Base-by-base conservation (phyloP, 1,140 invertebrate species). In the Druon quercuslanigerum region DNA sequence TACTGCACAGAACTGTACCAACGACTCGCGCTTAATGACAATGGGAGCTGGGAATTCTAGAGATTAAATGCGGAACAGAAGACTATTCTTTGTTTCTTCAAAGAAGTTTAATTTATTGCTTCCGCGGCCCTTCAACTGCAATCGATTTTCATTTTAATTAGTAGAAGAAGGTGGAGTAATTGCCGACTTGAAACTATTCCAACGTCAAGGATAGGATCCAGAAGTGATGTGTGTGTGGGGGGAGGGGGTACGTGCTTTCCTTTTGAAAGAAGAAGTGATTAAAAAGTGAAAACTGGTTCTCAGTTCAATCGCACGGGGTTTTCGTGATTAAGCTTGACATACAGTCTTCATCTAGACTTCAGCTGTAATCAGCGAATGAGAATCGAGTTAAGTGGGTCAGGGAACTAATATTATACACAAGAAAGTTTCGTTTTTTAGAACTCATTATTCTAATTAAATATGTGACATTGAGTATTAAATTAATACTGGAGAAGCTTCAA, bases 281-380 rank as follows among this genome's bases (percentile, higher is more conserved):
- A 66, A 66, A 66, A 66, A 66, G 60, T 66, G 60, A 66, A 66
- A 66, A 66, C 60, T 66, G 33, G 60, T 66, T 66, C 25, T 66
- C 40, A 33, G 60, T 66, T 40, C 14, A 66, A 66, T 66, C 33
- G 16, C 60, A 66, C 33, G 6, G 25, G 33, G 14, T 66, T 25
- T 25, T 66, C 60, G 60, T 66, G 46, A 66, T 66, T 66, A 40
- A 40, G 33, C 25, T 66, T 66, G 60, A 66, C 60, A n/a, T 66
- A 11, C 40, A 20, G 25, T 33, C 40, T 66, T 46, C 40, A 66
- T 66, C 60, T 66, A n/a, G 60, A 40, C 60, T 66, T 46, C 9
- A 9, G 40, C 40, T 46, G 40, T 66, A 66, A 66, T 66, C 60
- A 66, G 60, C 60, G 33, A 66, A 66, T 66, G 25, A 66, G 46